Percentiles rank a stretch among this genome's conserved stretches.
Conservation (phyloP, 2,888 invertebrate genomes). For the Watsonalla binaria region DNA sequence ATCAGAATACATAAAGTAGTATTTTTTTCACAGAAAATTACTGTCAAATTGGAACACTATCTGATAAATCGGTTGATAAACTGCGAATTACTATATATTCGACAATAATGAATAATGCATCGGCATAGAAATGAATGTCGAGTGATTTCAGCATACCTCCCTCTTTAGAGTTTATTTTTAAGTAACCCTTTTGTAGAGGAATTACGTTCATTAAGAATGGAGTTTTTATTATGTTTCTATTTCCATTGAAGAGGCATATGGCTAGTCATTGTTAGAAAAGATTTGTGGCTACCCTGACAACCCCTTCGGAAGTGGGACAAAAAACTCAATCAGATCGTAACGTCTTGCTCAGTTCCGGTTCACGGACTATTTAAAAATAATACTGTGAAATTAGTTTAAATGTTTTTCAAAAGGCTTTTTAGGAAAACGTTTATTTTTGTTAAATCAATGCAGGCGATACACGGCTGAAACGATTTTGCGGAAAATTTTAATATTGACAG, state of each 20-base stretch:
- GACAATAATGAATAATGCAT: background rate
- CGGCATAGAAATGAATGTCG: background rate
- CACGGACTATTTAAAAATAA: slow-evolving; percentile 9
- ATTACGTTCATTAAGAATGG: slow-evolving; percentile 71
- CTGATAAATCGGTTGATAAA: slow-evolving; percentile 1
- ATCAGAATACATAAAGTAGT: too few relatives aligned
- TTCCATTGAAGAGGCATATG: slow-evolving; percentile 49
- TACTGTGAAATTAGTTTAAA: background rate
- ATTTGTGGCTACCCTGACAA: slow-evolving; percentile 26
- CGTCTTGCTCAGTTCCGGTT: slow-evolving; percentile 1
- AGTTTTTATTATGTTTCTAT: slow-evolving; percentile 68
- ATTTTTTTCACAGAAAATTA: too few relatives aligned
- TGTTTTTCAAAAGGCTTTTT: background rate
- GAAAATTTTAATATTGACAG: too few relatives aligned
- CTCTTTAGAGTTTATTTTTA: slow-evolving; percentile 54
- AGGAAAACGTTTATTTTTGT: background rate
- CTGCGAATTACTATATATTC: background rate
- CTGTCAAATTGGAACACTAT: too few relatives aligned
- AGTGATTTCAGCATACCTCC: slow-evolving; percentile 40
- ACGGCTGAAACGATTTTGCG: too few relatives aligned
- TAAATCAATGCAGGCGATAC: too few relatives aligned
- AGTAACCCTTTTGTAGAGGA: slow-evolving; percentile 74
- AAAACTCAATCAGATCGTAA: slow-evolving; percentile 18
- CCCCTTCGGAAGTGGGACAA: slow-evolving; percentile 39
- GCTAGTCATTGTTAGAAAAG: slow-evolving; percentile 37